Conservation (phyloP, 1,140 invertebrate genomes). For the Ooceraea biroi region DNA sequence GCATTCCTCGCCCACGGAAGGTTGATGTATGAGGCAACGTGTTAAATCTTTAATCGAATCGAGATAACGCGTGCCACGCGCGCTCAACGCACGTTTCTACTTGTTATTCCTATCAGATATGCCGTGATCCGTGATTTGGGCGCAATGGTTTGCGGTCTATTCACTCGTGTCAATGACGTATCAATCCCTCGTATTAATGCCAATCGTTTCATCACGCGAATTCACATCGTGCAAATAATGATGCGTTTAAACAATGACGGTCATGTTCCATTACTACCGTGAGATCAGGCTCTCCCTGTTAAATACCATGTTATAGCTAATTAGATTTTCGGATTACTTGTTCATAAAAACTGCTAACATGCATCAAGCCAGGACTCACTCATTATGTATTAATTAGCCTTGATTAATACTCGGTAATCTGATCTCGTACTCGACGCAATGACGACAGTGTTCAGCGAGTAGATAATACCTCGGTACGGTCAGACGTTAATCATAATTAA, state of each 20-base stretch:
- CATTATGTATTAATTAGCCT: constrained; percentile 37
- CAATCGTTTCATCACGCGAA: background rate
- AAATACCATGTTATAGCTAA: constrained; percentile 2
- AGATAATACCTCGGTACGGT: background rate
- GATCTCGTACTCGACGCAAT: background rate
- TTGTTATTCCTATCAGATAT: constrained; percentile 37
- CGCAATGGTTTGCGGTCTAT: constrained; percentile 35
- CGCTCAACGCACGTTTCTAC: background rate
- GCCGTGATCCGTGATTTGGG: background rate
- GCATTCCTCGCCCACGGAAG: background rate
- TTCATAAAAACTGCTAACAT: constrained; percentile 2
- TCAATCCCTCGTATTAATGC: constrained; percentile 16
- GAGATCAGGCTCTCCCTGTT: background rate
- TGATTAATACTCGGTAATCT: constrained; percentile 23
- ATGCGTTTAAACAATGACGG: constrained; percentile 11
- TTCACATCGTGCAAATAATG: background rate
- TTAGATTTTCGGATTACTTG: constrained; percentile 6
- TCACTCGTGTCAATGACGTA: constrained; percentile 24
- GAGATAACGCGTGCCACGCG: constrained; percentile 25
- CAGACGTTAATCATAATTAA: background rate
- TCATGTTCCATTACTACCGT: background rate
- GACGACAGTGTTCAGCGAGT: background rate
- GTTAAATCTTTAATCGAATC: constrained; percentile 56
- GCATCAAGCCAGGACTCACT: background rate
- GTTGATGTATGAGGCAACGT: constrained; percentile 43